Evolutionary conservation across 1,140 invertebrate species (phyloP).

Genomic region (Acromyrmex heyeri): DNA sequence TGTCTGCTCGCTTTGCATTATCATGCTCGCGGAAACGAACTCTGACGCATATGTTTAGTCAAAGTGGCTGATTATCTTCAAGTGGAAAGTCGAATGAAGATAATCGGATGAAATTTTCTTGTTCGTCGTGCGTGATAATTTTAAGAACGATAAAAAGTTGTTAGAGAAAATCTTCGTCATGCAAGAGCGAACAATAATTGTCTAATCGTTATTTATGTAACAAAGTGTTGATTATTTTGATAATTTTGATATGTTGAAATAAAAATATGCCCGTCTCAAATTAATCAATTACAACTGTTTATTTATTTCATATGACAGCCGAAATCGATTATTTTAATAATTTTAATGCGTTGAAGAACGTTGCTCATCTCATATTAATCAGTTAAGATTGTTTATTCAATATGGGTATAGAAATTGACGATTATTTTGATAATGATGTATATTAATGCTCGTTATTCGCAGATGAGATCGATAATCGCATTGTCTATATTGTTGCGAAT

Average conservation of each 20-base stretch:
- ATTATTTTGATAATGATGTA: background rate
- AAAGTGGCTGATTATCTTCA: conserved; percentile 11
- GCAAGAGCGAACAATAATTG: background rate
- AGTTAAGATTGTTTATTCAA: background rate
- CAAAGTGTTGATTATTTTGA: background rate
- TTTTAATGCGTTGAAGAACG: background rate
- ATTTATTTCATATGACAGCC: background rate
- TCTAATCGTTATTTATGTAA: background rate
- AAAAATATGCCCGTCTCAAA: background rate
- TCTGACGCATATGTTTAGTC: background rate
- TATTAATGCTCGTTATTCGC: background rate
- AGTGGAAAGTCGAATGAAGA: background rate
- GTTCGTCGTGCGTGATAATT: background rate
- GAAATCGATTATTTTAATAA: background rate
- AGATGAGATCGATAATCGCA: background rate
- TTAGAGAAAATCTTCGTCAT: background rate
- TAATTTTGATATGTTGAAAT: background rate
- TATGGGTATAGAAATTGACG: background rate
- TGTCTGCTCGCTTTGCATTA: too few relatives aligned
- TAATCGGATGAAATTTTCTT: conserved; percentile 2
- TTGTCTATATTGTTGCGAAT: background rate
- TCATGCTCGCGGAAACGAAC: background rate
- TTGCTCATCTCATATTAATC: background rate
- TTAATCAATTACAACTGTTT: background rate
- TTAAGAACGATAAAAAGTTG: background rate